These are phyloP conservation scores for Macrotrachela quadricornifera DNA, from an alignment of 1,140 invertebrate species.

Conservation along the genomic window DNA sequence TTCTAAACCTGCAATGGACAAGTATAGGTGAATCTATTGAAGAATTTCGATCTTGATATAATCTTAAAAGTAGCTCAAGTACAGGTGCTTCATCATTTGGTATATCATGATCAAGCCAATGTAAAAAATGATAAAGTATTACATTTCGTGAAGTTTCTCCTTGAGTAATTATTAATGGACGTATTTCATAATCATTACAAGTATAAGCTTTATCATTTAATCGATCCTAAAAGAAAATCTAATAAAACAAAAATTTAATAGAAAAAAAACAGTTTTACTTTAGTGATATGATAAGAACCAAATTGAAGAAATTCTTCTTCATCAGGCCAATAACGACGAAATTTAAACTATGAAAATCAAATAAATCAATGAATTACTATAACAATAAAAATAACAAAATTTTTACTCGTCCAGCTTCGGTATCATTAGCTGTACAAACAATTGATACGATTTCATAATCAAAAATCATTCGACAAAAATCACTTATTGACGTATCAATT, in stretches of 20 bases:
- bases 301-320: background rate
- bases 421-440: conserved; percentile 6
- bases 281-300: background rate
- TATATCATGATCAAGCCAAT: conserved; percentile 9
- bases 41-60: background rate
- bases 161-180: background rate
- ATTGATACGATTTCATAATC: conserved; percentile 3
- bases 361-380: background rate
- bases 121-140: conserved; percentile 4
- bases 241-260: background rate
- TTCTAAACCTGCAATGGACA: background rate
- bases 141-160: background rate
- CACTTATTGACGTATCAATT: background rate
- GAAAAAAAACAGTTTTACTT: background rate
- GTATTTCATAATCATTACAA: background rate
- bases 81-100: conserved; percentile 4
- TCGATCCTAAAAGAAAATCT: background rate
- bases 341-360: conserved; percentile 2
- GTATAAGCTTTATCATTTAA: background rate
- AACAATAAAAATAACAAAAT: background rate
- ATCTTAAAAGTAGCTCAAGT: conserved; percentile 1
- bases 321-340: conserved; percentile 7
- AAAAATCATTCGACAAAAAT: conserved; percentile 5
- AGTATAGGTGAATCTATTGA: background rate
- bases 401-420: background rate